Percentiles rank a stretch among this genome's conserved stretches.
These are phyloP conservation scores for Nothocercus nigrocapillus DNA, from an alignment of 2,113 vertebrate species.

Conservation along the genomic window DNA sequence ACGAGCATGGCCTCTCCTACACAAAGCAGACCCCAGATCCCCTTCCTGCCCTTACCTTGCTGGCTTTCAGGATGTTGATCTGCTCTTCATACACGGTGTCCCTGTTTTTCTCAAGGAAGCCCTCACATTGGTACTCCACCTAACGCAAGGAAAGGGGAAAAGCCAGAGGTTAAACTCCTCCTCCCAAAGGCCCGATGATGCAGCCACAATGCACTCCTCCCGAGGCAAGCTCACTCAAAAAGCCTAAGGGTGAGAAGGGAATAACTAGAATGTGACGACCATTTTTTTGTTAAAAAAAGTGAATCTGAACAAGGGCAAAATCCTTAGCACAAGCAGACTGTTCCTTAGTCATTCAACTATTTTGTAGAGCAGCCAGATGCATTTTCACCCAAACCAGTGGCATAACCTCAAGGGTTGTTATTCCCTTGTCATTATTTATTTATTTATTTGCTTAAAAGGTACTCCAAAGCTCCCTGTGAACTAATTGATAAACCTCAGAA, in stretches of 20 bases:
- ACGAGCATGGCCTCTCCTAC: rapidly evolving
- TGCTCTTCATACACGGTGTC: constrained; percentile 53
- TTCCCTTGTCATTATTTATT: not conserved
- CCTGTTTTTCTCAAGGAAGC: constrained; percentile 67
- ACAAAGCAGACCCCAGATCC: not conserved
- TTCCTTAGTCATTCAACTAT: not conserved
- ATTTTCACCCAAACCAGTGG: not conserved
- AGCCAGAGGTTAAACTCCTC: not conserved
- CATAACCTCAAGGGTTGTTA: not conserved
- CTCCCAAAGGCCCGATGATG: not conserved
- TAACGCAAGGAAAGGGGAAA: not conserved
- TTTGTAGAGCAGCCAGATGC: not conserved
- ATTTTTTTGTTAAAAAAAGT: not conserved
- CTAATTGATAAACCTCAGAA: not conserved
- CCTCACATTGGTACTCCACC: constrained; percentile 56
- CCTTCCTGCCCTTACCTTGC: constrained; percentile 44
- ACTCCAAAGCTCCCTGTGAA: not conserved
- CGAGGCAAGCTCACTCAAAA: not conserved
- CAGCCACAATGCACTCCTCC: not conserved
- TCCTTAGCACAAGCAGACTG: not conserved
- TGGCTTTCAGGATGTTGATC: constrained; percentile 56
- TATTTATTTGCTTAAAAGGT: not conserved
- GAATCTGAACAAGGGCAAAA: not conserved
- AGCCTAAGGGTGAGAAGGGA: not conserved
- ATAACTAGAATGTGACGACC: not conserved